phyloP scores from a whole-genome alignment of 2,797 vertebrate genomes.

The Sparidentex hasta region DNA sequence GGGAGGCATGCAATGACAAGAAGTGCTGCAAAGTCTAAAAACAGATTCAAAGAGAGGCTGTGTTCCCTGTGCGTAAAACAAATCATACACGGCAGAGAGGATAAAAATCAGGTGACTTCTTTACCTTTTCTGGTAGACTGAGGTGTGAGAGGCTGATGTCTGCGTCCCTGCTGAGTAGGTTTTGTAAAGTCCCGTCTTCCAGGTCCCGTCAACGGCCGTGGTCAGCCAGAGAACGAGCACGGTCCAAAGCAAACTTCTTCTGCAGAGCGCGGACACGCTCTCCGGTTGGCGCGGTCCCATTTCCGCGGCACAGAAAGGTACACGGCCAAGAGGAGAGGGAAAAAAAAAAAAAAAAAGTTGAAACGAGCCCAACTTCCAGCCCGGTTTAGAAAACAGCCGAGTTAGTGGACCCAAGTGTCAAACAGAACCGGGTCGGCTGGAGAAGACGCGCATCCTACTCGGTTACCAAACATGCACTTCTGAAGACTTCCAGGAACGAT shows the following conservation, averaged over 20 bases:
- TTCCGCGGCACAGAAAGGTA: slow-evolving; percentile 70
- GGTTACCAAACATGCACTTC: slow-evolving; percentile 4
- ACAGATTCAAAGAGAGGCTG: slow-evolving; percentile 1
- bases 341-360: slow-evolving; percentile 44
- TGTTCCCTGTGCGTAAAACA: neutral
- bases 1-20: slow-evolving; percentile 31
- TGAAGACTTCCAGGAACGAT: neutral
- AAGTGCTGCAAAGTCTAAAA: neutral
- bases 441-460: slow-evolving; percentile 72
- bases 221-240: slow-evolving; percentile 78
- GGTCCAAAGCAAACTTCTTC: slow-evolving; percentile 74
- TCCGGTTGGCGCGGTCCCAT: slow-evolving; percentile 78
- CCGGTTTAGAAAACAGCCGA: slow-evolving; percentile 16
- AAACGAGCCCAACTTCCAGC: slow-evolving; percentile 35
- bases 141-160: slow-evolving; percentile 73
- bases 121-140: slow-evolving; percentile 85
- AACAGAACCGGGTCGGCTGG: slow-evolving; percentile 53
- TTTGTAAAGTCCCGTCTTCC: slow-evolving; percentile 86
- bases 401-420: slow-evolving; percentile 63
- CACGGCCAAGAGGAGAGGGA: slow-evolving; percentile 15
- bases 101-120: neutral
- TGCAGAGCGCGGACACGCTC: slow-evolving; percentile 75
- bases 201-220: slow-evolving; percentile 78
- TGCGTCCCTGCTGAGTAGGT: slow-evolving; percentile 74
- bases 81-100: neutral